A percentile compares a stretch with the other conserved stretches of the same genome.
These are phyloP conservation scores for Patella ulyssiponensis DNA, from an alignment of 2,888 invertebrate genomes.

Conservation along the genomic window DNA sequence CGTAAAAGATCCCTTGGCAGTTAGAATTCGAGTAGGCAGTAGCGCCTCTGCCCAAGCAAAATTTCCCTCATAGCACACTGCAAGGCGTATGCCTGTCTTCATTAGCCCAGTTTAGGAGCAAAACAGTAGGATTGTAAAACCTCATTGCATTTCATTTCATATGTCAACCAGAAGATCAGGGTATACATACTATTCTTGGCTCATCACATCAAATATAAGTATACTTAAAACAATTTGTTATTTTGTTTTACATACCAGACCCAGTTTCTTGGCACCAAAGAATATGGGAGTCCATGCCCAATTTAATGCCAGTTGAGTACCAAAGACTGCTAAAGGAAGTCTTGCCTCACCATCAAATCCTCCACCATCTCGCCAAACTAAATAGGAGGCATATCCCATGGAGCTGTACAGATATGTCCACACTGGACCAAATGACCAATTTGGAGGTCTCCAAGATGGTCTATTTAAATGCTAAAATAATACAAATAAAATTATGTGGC, in stretches of 20 bases:
- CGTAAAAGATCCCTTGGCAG: too few species aligned
- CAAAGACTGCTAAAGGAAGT: slow-evolving; percentile 82
- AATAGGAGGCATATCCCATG: slow-evolving; percentile 89
- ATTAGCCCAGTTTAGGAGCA: too few species aligned
- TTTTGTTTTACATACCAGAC: slow-evolving; percentile 53
- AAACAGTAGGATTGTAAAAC: too few species aligned
- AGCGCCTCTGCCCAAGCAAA: too few species aligned
- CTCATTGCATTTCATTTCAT: too few species aligned
- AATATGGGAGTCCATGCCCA: slow-evolving; percentile 91
- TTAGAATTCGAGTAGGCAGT: too few species aligned
- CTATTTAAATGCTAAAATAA: slow-evolving; percentile 77
- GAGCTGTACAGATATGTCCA: slow-evolving; percentile 85
- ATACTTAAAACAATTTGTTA: not conserved
- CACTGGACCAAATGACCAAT: slow-evolving; percentile 83
- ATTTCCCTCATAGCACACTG: too few species aligned
- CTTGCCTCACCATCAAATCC: slow-evolving; percentile 78
- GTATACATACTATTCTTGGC: too few species aligned
- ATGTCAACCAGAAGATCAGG: too few species aligned
- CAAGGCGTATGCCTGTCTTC: too few species aligned
- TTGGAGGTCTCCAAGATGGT: slow-evolving; percentile 85
- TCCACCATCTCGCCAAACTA: slow-evolving; percentile 84
- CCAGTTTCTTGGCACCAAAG: slow-evolving; percentile 77
- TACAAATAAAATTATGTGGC: too few species aligned
- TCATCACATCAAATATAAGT: too few species aligned
- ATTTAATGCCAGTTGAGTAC: slow-evolving; percentile 83